Evolutionary conservation across 1,140 invertebrate species (phyloP), one percentile per base, ranked within the genome.

Genomic region (Semibalanus balanoides): DNA sequence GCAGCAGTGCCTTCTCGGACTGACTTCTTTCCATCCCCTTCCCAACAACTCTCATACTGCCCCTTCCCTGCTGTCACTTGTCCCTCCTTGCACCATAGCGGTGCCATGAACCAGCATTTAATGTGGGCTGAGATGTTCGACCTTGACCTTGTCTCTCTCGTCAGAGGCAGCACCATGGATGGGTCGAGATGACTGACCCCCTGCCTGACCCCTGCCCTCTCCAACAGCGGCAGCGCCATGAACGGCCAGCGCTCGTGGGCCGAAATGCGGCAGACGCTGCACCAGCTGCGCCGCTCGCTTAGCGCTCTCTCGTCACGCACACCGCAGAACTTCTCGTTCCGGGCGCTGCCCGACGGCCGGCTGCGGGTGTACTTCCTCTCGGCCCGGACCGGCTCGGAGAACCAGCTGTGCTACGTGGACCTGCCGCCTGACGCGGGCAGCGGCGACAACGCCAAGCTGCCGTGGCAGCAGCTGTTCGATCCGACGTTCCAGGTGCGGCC

Each of bases 271-370:
- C 70, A 72, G 28, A 29, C 70, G 70, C 70, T 72, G 70, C 70
- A 72, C 70, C 70, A 72, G 29, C 70, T 72, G 70, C 70, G 70
- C 19, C 70, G 70, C 70, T 72, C 70, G 70, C 70, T 72, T 3
- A 72, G 70, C 70, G n/a, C 70, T 1, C 29, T 72, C 3, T 72
- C 70, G 70, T 28, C 70, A 19, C 70, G 70, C 3, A 72, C 70
- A 72, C 70, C 70, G 29, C 70, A 72, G 11, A 3, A 72, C 70
- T 72, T 72, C 28, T 72, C 70, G 70, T 72, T 72, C 70, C 70
- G 70, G 19, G 11, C 11, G 28, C 70, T 72, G 70, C n/a, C 70
- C 70, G 70, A 72, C 70, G 28, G 70, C n/a, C 70, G n/a, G 11
- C n/a, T 72, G 70, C 9, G 70, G 11, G 28, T 72, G 11, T 72